Evolutionary conservation across 2,797 vertebrate species (phyloP).

Genomic region (Ctenosaura bakeri): DNA sequence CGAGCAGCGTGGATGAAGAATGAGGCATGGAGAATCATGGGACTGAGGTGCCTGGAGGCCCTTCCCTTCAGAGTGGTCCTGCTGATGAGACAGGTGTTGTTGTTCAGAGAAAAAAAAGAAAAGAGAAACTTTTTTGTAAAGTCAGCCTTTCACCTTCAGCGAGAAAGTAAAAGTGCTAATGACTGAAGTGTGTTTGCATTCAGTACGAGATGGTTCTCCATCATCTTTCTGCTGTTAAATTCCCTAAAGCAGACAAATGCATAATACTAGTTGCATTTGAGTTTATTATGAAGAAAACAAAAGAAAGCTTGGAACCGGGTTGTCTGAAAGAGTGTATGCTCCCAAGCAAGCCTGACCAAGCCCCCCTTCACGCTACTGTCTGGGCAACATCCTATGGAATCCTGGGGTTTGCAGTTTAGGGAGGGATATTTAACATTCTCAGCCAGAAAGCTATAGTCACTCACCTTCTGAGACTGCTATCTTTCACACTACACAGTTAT

Average conservation of each 20-base stretch:
- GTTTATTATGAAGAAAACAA: no score
- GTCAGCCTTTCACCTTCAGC: constrained; percentile 78
- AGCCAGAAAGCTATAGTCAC: no score
- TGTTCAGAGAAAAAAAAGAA: constrained; percentile 53
- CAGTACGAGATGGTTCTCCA: background rate
- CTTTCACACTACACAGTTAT: no score
- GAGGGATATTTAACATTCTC: no score
- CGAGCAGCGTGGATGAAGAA: constrained; percentile 97
- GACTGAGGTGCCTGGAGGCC: constrained; percentile 92
- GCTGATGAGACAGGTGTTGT: constrained; percentile 86
- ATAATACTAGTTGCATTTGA: no score
- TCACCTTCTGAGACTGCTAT: no score
- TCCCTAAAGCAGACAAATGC: background rate
- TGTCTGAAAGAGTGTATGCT: no score
- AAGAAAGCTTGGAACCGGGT: no score
- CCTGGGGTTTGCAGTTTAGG: no score
- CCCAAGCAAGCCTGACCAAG: no score
- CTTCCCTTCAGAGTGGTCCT: constrained; percentile 90
- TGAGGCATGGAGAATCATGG: constrained; percentile 98
- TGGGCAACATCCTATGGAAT: no score
- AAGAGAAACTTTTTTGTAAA: constrained; percentile 79
- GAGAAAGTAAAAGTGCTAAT: constrained; percentile 50
- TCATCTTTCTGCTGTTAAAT: background rate
- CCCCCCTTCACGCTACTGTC: no score
- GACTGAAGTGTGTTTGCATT: background rate